Conservation (phyloP, 2,888 invertebrate genomes). For the Aporophyla lueneburgensis region DNA sequence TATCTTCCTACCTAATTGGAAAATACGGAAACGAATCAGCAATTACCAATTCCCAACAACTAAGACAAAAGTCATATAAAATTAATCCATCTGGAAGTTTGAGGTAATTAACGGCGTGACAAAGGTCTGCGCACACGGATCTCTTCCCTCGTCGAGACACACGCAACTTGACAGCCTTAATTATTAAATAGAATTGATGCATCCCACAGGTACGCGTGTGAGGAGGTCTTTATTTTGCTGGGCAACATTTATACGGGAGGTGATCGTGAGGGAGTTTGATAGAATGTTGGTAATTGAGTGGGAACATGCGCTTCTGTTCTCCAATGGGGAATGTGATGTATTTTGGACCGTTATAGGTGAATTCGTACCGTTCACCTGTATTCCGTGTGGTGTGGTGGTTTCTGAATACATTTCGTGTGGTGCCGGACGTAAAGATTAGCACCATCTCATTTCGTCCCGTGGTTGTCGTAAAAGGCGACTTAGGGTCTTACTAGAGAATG, state of each 20-base stretch:
- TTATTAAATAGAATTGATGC: conserved; percentile 70
- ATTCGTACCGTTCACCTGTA: background rate
- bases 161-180: conserved; percentile 67
- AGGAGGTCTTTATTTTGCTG: conserved; percentile 60
- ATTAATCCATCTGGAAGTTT: conserved; percentile 61
- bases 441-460: too few relatives aligned
- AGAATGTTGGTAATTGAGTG: conserved; percentile 56
- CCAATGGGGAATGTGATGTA: background rate
- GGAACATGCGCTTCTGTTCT: conserved; percentile 15
- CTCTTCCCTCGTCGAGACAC: conserved; percentile 59
- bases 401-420: too few relatives aligned
- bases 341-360: too few relatives aligned
- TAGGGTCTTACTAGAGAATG: too few relatives aligned
- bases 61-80: conserved; percentile 57
- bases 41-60: conserved; percentile 42
- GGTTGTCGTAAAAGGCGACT: too few relatives aligned
- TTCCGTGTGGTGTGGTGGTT: too few relatives aligned
- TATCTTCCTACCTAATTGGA: background rate
- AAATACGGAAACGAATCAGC: background rate
- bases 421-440: too few relatives aligned
- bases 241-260: conserved; percentile 47
- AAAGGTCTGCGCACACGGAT: conserved; percentile 59
- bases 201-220: conserved; percentile 63
- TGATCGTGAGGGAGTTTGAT: conserved; percentile 49
- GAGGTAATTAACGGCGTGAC: conserved; percentile 65